These are phyloP conservation scores for Pomatorhinus ruficollis DNA, from an alignment of 2,113 vertebrate genomes.

Conservation along the genomic window DNA sequence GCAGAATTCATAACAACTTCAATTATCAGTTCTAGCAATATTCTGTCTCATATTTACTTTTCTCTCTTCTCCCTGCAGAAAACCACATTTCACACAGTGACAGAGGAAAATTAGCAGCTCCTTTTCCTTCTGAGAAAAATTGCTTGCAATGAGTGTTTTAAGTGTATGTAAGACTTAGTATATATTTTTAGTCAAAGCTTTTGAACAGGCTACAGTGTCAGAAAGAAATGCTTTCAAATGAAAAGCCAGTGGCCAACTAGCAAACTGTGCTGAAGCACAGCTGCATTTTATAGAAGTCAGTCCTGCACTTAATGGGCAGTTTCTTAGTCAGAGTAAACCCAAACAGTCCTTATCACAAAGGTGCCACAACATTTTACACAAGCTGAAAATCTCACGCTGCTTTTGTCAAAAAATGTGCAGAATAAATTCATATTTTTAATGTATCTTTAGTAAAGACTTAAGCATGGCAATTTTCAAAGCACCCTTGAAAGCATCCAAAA, in stretches of 20 bases:
- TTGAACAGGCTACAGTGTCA: not conserved
- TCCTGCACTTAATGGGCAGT: not conserved
- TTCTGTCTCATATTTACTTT: conserved; percentile 16
- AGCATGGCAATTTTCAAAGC: not conserved
- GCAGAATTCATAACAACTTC: conserved; percentile 33
- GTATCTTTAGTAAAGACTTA: not conserved
- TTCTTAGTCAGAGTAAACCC: not conserved
- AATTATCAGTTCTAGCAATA: conserved; percentile 27
- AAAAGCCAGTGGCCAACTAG: conserved; percentile 19
- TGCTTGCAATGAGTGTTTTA: not conserved
- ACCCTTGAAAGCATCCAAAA: not conserved
- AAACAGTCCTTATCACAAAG: not conserved
- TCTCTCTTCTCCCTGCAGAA: not conserved
- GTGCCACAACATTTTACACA: not conserved
- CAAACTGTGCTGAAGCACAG: not conserved
- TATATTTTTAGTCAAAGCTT: not conserved
- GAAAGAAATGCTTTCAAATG: not conserved
- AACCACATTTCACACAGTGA: conserved; percentile 24
- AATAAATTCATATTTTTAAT: not conserved
- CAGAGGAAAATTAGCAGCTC: conserved; percentile 16
- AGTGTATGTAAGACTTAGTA: not conserved
- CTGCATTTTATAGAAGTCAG: not conserved
- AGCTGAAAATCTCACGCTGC: not conserved
- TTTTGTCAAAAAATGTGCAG: not conserved
- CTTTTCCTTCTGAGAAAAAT: not conserved